phyloP scores from a whole-genome alignment of 2,797 vertebrate species.

The Heteromormyrus szaboi region DNA sequence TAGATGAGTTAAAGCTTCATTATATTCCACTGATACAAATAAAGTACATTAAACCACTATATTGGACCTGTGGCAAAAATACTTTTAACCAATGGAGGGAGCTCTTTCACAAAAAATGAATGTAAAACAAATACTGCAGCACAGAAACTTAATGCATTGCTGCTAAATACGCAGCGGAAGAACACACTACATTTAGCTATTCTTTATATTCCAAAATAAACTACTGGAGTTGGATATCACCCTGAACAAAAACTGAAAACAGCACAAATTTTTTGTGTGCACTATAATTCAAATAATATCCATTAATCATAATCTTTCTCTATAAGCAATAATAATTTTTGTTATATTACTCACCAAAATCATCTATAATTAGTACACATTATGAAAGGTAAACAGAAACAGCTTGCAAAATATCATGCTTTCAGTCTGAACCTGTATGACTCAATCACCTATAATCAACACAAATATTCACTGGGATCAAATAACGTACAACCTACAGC shows the following conservation, averaged over 20 bases:
- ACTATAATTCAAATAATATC: not conserved
- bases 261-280: not conserved
- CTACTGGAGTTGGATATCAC: slow-evolving; percentile 48
- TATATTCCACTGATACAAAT: not conserved
- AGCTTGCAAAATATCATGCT: not conserved
- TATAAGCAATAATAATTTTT: not conserved
- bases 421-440: not conserved
- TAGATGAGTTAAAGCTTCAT: slow-evolving; percentile 14
- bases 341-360: not conserved
- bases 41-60: not conserved
- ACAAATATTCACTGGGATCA: not conserved
- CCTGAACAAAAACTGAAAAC: slow-evolving; percentile 11
- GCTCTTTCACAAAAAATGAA: slow-evolving; percentile 38
- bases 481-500: not conserved
- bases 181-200: slow-evolving; percentile 22
- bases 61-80: not conserved
- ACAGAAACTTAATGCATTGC: slow-evolving; percentile 36
- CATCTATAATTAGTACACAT: not conserved
- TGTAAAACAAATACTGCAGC: slow-evolving; percentile 25
- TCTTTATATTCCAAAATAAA: slow-evolving; percentile 46
- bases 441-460: not conserved
- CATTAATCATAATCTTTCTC: not conserved
- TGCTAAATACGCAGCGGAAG: slow-evolving; percentile 25
- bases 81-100: slow-evolving; percentile 55
- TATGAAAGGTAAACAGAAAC: not conserved